Conservation (phyloP, 1,140 invertebrate genomes). For the Pemphigus obesinymphae region DNA sequence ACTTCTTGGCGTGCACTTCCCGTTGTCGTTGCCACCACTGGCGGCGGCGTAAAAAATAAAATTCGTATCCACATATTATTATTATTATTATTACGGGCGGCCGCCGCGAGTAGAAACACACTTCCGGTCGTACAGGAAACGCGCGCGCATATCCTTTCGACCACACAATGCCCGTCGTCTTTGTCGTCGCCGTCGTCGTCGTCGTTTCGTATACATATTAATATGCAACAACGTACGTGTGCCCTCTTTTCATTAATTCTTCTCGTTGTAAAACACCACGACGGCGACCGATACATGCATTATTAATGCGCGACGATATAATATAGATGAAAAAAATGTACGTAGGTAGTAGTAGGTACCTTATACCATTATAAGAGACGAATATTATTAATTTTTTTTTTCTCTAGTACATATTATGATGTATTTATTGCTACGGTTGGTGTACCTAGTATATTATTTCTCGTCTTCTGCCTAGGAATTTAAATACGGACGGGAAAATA, state of each 20-base stretch:
- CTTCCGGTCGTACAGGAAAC: conserved; percentile 19
- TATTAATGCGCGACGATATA: neutral
- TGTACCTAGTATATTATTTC: too few species aligned
- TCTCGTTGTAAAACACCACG: neutral
- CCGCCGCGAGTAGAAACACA: neutral
- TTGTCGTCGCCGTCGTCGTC: neutral
- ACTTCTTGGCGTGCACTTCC: conserved; percentile 3
- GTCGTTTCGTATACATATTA: too few species aligned
- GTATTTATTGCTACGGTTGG: too few species aligned
- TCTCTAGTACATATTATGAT: too few species aligned
- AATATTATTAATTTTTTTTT: too few species aligned
- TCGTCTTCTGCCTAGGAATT: neutral
- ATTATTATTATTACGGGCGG: neutral
- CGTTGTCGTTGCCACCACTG: neutral
- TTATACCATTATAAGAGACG: too few species aligned
- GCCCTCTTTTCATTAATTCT: neutral
- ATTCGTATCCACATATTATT: neutral
- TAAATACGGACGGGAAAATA: neutral
- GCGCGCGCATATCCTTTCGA: neutral
- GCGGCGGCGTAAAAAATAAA: neutral
- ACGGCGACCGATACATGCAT: too few species aligned
- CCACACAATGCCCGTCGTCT: neutral
- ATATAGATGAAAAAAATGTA: neutral
- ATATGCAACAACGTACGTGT: too few species aligned
- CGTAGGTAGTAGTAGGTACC: neutral